phyloP scores from a whole-genome alignment of 2,113 vertebrate genomes.

The Monopterus albus region DNA sequence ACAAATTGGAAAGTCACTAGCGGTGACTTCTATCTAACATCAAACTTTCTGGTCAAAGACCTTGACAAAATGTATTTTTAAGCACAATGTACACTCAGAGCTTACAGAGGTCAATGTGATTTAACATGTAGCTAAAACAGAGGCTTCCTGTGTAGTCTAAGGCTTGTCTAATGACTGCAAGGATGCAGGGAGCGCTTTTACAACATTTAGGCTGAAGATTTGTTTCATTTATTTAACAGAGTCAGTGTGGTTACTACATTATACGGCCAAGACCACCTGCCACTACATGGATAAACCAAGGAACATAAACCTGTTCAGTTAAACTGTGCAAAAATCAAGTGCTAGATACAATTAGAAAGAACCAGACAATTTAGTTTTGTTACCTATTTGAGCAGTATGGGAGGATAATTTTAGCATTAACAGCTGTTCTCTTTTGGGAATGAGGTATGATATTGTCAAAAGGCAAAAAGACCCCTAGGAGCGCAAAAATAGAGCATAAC shows the following conservation, averaged over 20 bases:
- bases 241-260: background rate
- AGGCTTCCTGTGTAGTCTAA: conserved; percentile 2
- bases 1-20: too few species aligned
- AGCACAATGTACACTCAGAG: background rate
- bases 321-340: background rate
- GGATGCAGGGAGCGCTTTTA: conserved; percentile 41
- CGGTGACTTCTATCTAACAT: too few species aligned
- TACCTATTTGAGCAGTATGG: background rate
- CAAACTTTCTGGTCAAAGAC: background rate
- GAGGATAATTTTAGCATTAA: conserved; percentile 34
- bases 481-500: conserved; percentile 27
- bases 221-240: conserved; percentile 51
- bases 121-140: conserved; percentile 7
- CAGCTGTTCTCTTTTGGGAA: conserved; percentile 42
- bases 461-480: conserved; percentile 10
- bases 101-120: conserved; percentile 8
- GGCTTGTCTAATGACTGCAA: conserved; percentile 43
- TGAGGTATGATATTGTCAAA: conserved; percentile 16
- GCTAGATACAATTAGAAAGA: background rate
- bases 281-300: background rate
- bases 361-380: background rate
- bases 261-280: conserved; percentile 7
- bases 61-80: conserved; percentile 6
- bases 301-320: background rate
- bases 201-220: too few species aligned